Percentiles rank a stretch among this genome's conserved stretches.
phyloP scores from a whole-genome alignment of 1,140 invertebrate genomes.

The Neodiprion fabricii region DNA sequence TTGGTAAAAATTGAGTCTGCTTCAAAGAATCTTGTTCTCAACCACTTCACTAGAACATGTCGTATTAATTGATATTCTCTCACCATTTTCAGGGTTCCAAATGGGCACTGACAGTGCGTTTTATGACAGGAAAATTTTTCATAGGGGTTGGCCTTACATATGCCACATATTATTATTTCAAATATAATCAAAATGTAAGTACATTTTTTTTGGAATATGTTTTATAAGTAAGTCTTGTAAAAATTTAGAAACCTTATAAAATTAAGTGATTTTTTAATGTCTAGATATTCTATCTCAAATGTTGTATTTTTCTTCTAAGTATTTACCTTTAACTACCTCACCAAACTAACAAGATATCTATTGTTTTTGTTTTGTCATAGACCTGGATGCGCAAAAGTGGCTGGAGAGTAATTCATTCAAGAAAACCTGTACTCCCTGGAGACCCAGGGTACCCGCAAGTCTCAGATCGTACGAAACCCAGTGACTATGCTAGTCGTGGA shows the following conservation, averaged over 20 bases:
- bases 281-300: not conserved
- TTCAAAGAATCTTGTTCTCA: constrained; percentile 30
- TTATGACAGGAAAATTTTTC: constrained; percentile 68
- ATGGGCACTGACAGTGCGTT: constrained; percentile 64
- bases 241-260: not conserved
- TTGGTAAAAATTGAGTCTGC: constrained; percentile 28
- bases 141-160: constrained; percentile 62
- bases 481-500: constrained; percentile 71
- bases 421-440: constrained; percentile 66
- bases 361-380: constrained; percentile 41
- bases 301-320: not conserved
- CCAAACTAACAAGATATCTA: too few species aligned
- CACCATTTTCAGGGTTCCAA: constrained; percentile 62
- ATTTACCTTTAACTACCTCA: not conserved
- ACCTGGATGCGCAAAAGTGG: constrained; percentile 77
- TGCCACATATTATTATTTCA: constrained; percentile 73
- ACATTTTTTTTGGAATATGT: not conserved
- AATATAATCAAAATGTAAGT: constrained; percentile 80
- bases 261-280: not conserved
- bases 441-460: constrained; percentile 69
- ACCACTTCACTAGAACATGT: constrained; percentile 19
- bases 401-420: constrained; percentile 65
- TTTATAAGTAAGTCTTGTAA: too few species aligned
- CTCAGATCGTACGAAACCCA: constrained; percentile 62
- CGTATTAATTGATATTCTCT: constrained; percentile 21